Base-by-base conservation (phyloP, 2,888 invertebrate genomes). In the Troides helena region DNA sequence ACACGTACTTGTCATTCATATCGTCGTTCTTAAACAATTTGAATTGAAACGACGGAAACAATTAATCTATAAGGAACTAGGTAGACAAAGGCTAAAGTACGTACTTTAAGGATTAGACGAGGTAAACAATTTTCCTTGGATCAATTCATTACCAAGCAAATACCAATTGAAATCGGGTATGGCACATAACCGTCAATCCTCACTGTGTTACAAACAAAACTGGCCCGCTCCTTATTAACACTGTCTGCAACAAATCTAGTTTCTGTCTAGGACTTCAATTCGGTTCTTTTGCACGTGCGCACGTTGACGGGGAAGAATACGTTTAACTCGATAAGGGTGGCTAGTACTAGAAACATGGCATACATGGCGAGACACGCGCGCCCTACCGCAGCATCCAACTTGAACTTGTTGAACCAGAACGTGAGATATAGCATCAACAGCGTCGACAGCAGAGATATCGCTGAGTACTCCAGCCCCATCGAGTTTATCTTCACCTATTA, bases 231-330 rank as follows among this genome's bases (percentile, higher is more conserved):
- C 57, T 58, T 60, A 6, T 66, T 68, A 66, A 71, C 69, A 71
- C 58, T 64, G 72, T 69, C 68, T 63, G 59, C 72, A 60, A 53
- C 63, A 68, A 66, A 58, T 62, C 43, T 36, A 39, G 53, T 62
- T 68, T 66, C 69, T 8, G 53, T 75, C 79, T 88, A 89, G 78
- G 84, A 83, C 73, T 85, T 87, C 72, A 90, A 84, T 82, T 91
- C 90, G 77, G 79, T 85, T 83, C 95, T 94, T 84, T 94, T 94
- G 90, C 98, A 98, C 72, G 97, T 96, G 77, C 97, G 97, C 78
- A 96, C 93, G 91, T 98, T 98, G 79, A 98, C 97, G 79, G 95
- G 95, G 93, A 97, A 98, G 95, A 98, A 98, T 74, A 97, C 97
- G 89, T 98, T 98, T 81, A 98, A 94, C 93, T 98, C 98, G 81